Evolutionary conservation across 2,113 vertebrate genomes (phyloP), one percentile per base, ranked within the genome.

Genomic region (Eleginops maclovinus): DNA sequence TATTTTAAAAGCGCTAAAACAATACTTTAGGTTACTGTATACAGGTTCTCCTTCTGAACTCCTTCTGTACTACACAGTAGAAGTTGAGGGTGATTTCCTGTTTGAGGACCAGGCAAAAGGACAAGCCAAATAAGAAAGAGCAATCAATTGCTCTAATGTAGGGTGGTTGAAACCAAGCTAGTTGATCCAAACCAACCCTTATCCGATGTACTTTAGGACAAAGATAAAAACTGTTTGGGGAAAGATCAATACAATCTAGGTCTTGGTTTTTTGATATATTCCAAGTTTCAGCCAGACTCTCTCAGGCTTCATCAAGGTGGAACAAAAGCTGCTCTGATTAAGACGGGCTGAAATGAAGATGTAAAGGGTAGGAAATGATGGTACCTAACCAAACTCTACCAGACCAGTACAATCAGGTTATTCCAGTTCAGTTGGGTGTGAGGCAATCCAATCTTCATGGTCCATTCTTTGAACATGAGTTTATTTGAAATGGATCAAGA

Each of bases 271-370:
- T 14, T 46, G 0, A 50, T 66, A 41, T 47, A 10, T 12, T 49
- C 15, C 51, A 28, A 40, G 31, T 1, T 15, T 0, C 1, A 74
- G 40, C n/a, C 50, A 51, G 55, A 53, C 40, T 43, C 14, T n/a
- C 40, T 22, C 31, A 28, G 56, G 44, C 24, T 67, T 81, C 19
- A 14, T 65, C 13, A 47, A 79, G 67, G 26, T 7, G 16, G n/a
- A 76, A 77, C 56, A 19, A 40, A 54, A 54, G 24, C 49, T 55
- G 40, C 24, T 54, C 61, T 65, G 31, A 60, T 68, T 78, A 4
- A 36, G 14, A 66, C 22, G 22, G 46, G 43, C 14, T 65, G 54
- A 86, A 58, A 49, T 76, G 41, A 59, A 47, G 19, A 84, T 59
- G 56, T 50, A 65, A 40, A 79, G 31, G 62, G 14, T 13, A 72